Base-by-base conservation (phyloP, 1,140 invertebrate species). In the Agraylea sexmaculata region DNA sequence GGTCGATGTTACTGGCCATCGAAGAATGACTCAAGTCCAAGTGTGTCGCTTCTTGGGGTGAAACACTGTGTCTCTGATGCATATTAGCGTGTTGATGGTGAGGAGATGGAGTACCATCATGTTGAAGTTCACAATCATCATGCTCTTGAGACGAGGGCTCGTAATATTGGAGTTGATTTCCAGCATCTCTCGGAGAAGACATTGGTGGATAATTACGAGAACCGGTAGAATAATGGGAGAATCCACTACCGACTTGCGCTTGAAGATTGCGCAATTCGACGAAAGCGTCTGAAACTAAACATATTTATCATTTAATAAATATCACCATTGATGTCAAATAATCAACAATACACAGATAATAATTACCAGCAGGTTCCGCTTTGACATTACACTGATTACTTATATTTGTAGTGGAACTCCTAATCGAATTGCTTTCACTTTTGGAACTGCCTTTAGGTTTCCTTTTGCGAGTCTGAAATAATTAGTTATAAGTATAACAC, bases 381-480 rank as follows among this genome's bases (percentile, higher is more conserved):
- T 46, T 31, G 35, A 48, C 25, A 10, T 12, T 44, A 18, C 29
- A 1, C 2, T 17, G 17, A 18, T 16, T 22, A n/a, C 33, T 15
- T 20, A 34, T 42, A 19, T 17, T 32, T 5, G 36, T 15, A 2
- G 37, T 13, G 1, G 46, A 42, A n/a, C 49, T 37, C 15, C 36
- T 53, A 42, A 59, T 61, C 10, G 57, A 42, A 30, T 36, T 54
- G 7, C 57, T 49, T 25, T 64, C 62, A 1, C 55, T 37, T 38
- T 68, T 68, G 36, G 59, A 52, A 29, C 70, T 75, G 27, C 74
- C 77, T 59, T 88, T 89, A 0, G 87, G 85, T 59, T 93, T 93
- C 27, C 92, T 69, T 57, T 95, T 95, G 33, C 91, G 69, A 19
- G 88, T 94, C 74, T 91, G 73, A 44, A 69, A 68, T 40, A 47